Base-by-base conservation (phyloP, 2,797 vertebrate species). In the Antennarius maculatus region DNA sequence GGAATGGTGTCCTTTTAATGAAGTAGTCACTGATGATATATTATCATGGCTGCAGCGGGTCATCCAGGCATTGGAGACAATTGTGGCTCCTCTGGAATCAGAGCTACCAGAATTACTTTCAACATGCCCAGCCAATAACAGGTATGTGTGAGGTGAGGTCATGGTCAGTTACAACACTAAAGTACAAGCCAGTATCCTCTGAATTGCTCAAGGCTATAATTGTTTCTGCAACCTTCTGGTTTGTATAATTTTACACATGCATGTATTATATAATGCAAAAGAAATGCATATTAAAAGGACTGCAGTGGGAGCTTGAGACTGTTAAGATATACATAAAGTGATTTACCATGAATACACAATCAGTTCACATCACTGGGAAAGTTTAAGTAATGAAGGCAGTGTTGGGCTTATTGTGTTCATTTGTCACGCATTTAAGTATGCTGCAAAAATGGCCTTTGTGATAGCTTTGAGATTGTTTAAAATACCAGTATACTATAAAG, bases 11-110 rank as follows among this genome's bases (percentile, higher is more conserved):
- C 69, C 69, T 75, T 80, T 83, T 92, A 91, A 91, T 91, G 85
- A 91, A 87, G 76, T 71, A 89, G 89, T 91, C 89, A 84, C 54
- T 59, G 79, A 71, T 91, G 83, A 92, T 91, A 70, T 86, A 92
- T 84, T 79, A 72, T 80, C 75, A 61, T 77, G 63, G 49, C 72
- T 66, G 77, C 51, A 65, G 74, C 59, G 72, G 89, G 81, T 85
- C 80, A 85, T 69, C 29, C 34, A 78, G 58, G 61, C 61, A 47
- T 77, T 79, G 66, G 49, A 72, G 76, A 66, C 74, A 64, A 67
- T 58, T 51, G 67, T 68, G 62, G 76, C 67, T 80, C 69, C 61
- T 27, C 49, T 63, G 55, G 66, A 88, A 80, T 63, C 66, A 52
- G 51, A 63, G 47, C 54, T 72, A 53, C 59, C 43, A 71, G 85